Evolutionary conservation across 2,113 vertebrate genomes (phyloP).

Genomic region (Plectropomus leopardus): DNA sequence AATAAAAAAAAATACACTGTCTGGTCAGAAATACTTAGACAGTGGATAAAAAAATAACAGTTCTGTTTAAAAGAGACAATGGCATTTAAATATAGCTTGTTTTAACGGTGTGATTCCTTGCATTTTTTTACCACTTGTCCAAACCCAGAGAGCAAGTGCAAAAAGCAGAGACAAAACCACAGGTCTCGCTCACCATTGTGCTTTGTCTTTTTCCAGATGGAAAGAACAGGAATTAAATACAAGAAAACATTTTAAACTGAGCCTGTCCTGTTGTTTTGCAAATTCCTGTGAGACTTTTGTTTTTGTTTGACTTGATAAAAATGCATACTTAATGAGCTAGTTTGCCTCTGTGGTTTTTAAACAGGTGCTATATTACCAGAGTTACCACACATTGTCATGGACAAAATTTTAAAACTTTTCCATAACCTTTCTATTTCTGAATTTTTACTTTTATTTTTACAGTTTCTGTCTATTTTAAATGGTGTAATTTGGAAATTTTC

Average conservation of each 20-base stretch:
- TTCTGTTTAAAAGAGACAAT: slow-evolving; percentile 63
- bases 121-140: slow-evolving; percentile 71
- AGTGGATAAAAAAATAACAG: slow-evolving; percentile 41
- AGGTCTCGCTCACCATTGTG: slow-evolving; percentile 87
- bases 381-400: no score
- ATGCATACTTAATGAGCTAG: background rate
- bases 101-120: slow-evolving; percentile 70
- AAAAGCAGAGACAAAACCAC: slow-evolving; percentile 75
- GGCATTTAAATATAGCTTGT: slow-evolving; percentile 73
- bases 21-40: slow-evolving; percentile 51
- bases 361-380: no score
- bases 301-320: background rate
- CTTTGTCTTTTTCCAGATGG: slow-evolving; percentile 74
- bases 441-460: no score
- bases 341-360: background rate
- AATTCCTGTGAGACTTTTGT: slow-evolving; percentile 6
- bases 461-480: no score
- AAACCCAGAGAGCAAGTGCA: slow-evolving; percentile 80
- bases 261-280: slow-evolving; percentile 39
- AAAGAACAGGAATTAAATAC: slow-evolving; percentile 53
- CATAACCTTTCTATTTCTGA: no score
- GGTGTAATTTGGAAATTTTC: no score
- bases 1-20: slow-evolving; percentile 1
- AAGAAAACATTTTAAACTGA: slow-evolving; percentile 46
- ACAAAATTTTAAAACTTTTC: no score